Conservation (phyloP, 2,797 vertebrate genomes). For the Sebastes vulpes region DNA sequence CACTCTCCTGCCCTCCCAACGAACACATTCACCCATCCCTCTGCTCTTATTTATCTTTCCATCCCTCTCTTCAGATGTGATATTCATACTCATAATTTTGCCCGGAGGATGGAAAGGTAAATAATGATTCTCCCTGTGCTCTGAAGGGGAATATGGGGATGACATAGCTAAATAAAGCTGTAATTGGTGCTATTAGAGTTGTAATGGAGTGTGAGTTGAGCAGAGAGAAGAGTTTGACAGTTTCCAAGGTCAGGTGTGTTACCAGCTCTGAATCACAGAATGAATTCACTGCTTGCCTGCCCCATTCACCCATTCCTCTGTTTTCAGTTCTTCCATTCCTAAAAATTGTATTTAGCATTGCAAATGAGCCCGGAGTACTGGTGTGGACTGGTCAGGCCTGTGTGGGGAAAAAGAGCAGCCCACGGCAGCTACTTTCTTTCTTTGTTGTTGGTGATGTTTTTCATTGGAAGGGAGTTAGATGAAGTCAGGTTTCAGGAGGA, state of each 20-base stretch:
- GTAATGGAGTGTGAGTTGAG: conserved; percentile 66
- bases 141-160: conserved; percentile 44
- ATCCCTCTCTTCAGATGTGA: conserved; percentile 32
- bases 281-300: conserved; percentile 38
- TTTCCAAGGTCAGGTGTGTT: conserved; percentile 70
- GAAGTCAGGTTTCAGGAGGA: conserved; percentile 20
- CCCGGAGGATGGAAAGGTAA: conserved; percentile 47
- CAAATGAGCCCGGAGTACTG: conserved; percentile 22
- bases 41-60: conserved; percentile 27
- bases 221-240: conserved; percentile 64
- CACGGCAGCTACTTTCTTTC: conserved; percentile 20
- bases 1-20: neutral
- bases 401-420: conserved; percentile 24
- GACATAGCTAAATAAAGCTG: conserved; percentile 63
- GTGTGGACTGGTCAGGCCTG: conserved; percentile 17
- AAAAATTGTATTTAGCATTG: conserved; percentile 46
- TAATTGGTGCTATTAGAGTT: conserved; percentile 70
- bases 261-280: conserved; percentile 42
- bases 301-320: conserved; percentile 22
- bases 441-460: conserved; percentile 26
- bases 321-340: conserved; percentile 5
- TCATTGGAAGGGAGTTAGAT: conserved; percentile 29
- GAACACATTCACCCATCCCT: neutral
- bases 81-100: conserved; percentile 35
- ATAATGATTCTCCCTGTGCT: conserved; percentile 49